Evolutionary conservation across 2,797 vertebrate species (phyloP).

Genomic region (Remorina albescens): DNA sequence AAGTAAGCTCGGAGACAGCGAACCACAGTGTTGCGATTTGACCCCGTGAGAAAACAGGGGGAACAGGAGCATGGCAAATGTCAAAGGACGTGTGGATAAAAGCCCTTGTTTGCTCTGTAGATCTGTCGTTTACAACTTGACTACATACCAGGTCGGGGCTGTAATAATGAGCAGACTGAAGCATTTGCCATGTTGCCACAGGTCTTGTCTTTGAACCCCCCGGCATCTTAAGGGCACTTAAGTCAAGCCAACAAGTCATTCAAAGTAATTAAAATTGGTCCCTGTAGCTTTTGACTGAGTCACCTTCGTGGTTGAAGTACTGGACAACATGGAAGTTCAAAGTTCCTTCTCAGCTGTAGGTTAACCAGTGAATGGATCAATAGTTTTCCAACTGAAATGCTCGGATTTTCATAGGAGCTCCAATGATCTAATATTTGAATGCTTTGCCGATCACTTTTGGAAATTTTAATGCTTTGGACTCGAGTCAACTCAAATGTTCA

Average conservation of each 20-base stretch:
- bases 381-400: neutral
- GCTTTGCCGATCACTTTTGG: neutral
- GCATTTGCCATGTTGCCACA: slow-evolving; percentile 4
- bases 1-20: slow-evolving; percentile 56
- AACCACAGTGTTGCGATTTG: slow-evolving; percentile 60
- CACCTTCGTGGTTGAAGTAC: neutral
- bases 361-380: neutral
- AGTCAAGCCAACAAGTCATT: slow-evolving; percentile 12
- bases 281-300: neutral
- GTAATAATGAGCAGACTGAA: slow-evolving; percentile 14
- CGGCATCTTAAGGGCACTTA: neutral
- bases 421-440: neutral
- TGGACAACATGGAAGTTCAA: neutral
- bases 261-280: neutral
- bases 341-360: neutral
- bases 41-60: slow-evolving; percentile 75
- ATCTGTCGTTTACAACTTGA: slow-evolving; percentile 71
- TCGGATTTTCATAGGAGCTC: neutral
- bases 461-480: neutral
- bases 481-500: neutral
- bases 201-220: slow-evolving; percentile 5
- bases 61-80: slow-evolving; percentile 61
- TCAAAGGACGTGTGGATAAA: slow-evolving; percentile 71
- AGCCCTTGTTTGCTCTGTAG: slow-evolving; percentile 69
- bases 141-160: slow-evolving; percentile 52